phyloP scores from a whole-genome alignment of 2,113 vertebrate genomes.

The Geococcyx californianus region DNA sequence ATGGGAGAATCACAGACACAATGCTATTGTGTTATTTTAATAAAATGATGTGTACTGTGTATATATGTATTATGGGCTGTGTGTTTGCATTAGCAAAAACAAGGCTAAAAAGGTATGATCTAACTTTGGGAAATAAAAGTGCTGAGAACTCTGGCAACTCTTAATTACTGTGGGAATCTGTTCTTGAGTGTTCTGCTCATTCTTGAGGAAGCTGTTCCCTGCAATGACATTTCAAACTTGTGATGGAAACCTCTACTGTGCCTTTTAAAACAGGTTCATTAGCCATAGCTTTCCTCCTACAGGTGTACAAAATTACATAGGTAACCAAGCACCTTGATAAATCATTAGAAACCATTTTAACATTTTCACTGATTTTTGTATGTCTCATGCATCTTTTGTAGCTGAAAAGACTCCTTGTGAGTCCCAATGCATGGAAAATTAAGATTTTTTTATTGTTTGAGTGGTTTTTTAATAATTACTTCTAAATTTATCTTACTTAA shows the following conservation, averaged over 20 bases:
- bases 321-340: neutral
- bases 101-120: neutral
- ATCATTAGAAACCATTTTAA: neutral
- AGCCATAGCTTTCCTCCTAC: neutral
- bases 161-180: neutral
- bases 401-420: neutral
- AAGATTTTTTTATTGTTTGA: neutral
- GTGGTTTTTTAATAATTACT: neutral
- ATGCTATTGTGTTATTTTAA: constrained; percentile 18
- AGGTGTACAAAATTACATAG: neutral
- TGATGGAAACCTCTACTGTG: neutral
- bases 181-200: neutral
- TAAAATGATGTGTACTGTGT: neutral
- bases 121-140: neutral
- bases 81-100: constrained; percentile 14
- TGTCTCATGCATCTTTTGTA: neutral
- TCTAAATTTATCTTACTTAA: neutral
- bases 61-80: neutral
- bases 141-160: neutral
- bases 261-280: neutral
- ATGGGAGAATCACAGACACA: constrained; percentile 2
- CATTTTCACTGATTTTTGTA: neutral
- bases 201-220: neutral
- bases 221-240: neutral
- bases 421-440: neutral